A percentile compares a stretch with the other conserved stretches of the same genome.
phyloP scores from a whole-genome alignment of 2,888 invertebrate genomes.

The Calameuta idolon region DNA sequence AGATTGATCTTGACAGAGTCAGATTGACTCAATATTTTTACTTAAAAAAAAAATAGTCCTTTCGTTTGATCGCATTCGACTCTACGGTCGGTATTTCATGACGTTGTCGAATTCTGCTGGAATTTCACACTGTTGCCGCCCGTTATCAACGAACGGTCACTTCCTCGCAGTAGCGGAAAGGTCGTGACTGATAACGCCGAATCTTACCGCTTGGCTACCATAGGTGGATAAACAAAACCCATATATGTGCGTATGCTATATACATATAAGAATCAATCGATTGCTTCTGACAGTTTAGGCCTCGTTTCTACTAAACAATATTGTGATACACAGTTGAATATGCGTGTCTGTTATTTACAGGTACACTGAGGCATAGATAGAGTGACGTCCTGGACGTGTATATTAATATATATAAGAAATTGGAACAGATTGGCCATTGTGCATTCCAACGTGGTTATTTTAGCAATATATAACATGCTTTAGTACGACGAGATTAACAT shows the following conservation, averaged over 20 bases:
- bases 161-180: conserved; percentile 5
- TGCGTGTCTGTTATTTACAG: background rate
- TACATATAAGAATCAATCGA: background rate
- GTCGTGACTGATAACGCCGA: conserved; percentile 3
- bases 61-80: background rate
- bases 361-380: background rate
- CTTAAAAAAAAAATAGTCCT: background rate
- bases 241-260: background rate
- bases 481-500: background rate
- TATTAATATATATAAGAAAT: background rate
- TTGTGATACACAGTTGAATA: background rate
- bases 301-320: background rate
- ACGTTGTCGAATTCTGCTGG: background rate
- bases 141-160: conserved; percentile 46
- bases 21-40: background rate
- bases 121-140: conserved; percentile 15
- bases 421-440: background rate
- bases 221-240: conserved; percentile 1
- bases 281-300: background rate
- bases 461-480: background rate
- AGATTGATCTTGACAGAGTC: background rate
- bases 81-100: background rate
- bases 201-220: background rate
- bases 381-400: background rate
- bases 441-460: background rate